These are phyloP conservation scores for Megaceryle alcyon DNA, from an alignment of 2,797 vertebrate genomes.

Conservation along the genomic window DNA sequence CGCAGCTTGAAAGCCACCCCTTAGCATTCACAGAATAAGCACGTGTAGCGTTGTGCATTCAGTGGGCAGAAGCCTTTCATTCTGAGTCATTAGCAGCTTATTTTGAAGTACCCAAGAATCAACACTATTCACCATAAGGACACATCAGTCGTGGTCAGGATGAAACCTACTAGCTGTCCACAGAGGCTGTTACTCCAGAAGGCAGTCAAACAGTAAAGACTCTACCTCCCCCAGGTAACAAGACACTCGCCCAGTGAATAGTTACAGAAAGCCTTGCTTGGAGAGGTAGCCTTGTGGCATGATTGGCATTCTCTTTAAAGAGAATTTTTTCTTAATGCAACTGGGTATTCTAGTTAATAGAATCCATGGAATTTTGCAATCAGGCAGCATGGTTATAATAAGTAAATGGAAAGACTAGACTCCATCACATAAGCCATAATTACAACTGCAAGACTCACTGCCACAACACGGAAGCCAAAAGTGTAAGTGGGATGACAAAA, in stretches of 20 bases:
- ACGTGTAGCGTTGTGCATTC: not conserved
- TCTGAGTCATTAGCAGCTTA: not conserved
- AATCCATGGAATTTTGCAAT: not conserved
- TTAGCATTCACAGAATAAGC: not conserved
- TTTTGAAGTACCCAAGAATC: not conserved
- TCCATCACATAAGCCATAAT: not conserved
- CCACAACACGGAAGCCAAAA: conserved; percentile 4
- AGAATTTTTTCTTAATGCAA: not conserved
- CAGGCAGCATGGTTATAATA: not conserved
- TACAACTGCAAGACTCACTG: not conserved
- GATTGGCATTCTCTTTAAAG: not conserved
- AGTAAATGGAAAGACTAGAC: not conserved
- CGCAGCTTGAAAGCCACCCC: not conserved
- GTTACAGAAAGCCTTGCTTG: not conserved
- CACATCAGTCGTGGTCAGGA: not conserved
- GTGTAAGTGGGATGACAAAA: not conserved
- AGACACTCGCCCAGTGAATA: not conserved
- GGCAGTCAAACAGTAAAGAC: not conserved
- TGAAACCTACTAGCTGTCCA: not conserved
- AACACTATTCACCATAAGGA: not conserved
- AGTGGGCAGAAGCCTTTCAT: accelerated
- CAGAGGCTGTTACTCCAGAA: not conserved
- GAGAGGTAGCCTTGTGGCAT: not conserved
- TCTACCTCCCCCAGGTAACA: not conserved
- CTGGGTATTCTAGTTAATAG: not conserved